These are phyloP conservation scores for Sander vitreus DNA, from an alignment of 2,113 vertebrate genomes.

Conservation along the genomic window DNA sequence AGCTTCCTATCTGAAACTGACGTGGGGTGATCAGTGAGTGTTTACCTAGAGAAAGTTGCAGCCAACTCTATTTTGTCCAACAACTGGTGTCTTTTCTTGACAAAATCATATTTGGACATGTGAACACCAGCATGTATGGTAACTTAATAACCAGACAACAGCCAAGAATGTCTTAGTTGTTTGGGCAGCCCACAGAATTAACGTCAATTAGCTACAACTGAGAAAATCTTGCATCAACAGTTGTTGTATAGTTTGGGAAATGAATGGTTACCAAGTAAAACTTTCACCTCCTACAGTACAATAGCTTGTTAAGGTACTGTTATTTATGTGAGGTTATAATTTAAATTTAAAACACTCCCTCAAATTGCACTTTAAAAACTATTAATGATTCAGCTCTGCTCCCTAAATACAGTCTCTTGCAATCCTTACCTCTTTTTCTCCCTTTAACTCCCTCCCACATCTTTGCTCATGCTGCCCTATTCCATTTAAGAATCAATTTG, in stretches of 20 bases:
- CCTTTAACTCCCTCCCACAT: conserved; percentile 16
- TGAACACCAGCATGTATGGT: neutral
- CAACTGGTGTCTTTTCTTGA: neutral
- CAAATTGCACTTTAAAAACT: conserved; percentile 5
- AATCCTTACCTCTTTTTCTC: conserved; percentile 27
- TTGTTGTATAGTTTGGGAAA: conserved; percentile 5
- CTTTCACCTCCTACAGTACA: neutral
- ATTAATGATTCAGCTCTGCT: neutral
- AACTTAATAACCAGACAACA: neutral
- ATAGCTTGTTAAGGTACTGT: neutral
- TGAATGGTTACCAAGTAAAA: neutral
- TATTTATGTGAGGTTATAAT: neutral
- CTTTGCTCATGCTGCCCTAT: conserved; percentile 42
- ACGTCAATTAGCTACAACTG: conserved; percentile 1
- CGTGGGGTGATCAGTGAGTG: neutral
- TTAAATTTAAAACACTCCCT: neutral
- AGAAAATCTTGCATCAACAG: conserved; percentile 12
- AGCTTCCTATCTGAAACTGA: neutral
- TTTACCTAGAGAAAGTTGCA: neutral
- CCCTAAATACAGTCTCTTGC: conserved; percentile 28
- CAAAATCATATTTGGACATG: too few relatives aligned
- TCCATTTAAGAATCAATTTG: conserved; percentile 78
- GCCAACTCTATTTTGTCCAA: neutral
- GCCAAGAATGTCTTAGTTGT: neutral
- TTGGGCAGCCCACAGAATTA: conserved; percentile 16